Evolutionary conservation across 92 coral and sea anemone genomes (phyloP).

Genomic region (Plumapathes pennacea): DNA sequence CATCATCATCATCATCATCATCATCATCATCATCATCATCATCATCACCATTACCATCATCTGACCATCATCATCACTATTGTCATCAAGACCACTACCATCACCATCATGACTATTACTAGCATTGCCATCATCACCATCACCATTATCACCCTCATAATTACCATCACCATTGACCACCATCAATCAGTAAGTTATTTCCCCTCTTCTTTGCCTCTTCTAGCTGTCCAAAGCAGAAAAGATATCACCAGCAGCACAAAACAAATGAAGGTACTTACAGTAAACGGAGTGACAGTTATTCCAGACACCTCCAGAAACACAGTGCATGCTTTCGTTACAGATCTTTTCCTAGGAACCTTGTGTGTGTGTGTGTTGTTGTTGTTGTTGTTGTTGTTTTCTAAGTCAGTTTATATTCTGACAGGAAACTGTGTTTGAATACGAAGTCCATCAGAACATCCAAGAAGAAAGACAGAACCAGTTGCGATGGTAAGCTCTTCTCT

Average conservation of each 20-base stretch:
- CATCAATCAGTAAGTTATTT: no score
- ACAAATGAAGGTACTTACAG: slow-evolving; percentile 81
- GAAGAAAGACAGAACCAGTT: slow-evolving; percentile 98
- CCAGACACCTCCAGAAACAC: neutral
- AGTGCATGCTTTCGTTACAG: neutral
- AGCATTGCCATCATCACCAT: no score
- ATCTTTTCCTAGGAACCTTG: neutral
- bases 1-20: no score
- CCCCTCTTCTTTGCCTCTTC: slow-evolving; percentile 6
- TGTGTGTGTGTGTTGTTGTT: neutral
- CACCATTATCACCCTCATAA: neutral
- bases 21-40: no score
- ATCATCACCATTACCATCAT: no score
- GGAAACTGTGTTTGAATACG: slow-evolving; percentile 97
- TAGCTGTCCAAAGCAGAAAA: slow-evolving; percentile 88
- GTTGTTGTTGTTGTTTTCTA: neutral
- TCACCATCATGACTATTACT: no score
- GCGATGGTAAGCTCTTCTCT: slow-evolving; percentile 66
- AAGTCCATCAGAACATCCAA: slow-evolving; percentile 87
- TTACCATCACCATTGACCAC: neutral
- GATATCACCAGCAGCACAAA: slow-evolving; percentile 84
- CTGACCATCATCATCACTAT: no score
- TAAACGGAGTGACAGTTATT: neutral
- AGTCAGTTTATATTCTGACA: slow-evolving; percentile 7
- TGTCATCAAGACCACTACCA: no score